Evolutionary conservation across 2,888 invertebrate species (phyloP).

Genomic region (Serrognathus titanus): DNA sequence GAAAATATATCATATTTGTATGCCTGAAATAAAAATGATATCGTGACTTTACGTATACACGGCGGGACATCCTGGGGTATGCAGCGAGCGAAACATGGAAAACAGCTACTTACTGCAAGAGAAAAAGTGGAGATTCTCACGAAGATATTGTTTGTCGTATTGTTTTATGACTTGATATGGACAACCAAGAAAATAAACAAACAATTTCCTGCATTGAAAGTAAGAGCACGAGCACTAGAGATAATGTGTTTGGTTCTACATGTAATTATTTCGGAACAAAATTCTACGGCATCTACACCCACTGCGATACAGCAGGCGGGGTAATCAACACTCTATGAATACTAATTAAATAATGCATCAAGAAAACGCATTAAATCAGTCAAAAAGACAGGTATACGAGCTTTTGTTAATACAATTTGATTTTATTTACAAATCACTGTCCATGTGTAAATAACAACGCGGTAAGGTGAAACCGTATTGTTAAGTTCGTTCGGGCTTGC

Average conservation of each 20-base stretch:
- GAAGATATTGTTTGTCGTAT: neutral
- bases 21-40: conserved; percentile 8
- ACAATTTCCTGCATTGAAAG: no score
- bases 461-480: conserved; percentile 12
- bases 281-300: conserved; percentile 5
- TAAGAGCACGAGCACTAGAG: no score
- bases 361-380: neutral
- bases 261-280: no score
- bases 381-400: conserved; percentile 20
- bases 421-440: conserved; percentile 16
- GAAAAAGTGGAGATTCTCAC: conserved; percentile 1
- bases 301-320: conserved; percentile 6
- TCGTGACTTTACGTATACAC: conserved; percentile 12
- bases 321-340: conserved; percentile 18
- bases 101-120: conserved; percentile 1
- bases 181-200: no score
- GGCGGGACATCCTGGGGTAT: conserved; percentile 6
- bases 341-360: conserved; percentile 14
- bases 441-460: conserved; percentile 4
- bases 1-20: neutral
- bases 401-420: conserved; percentile 30
- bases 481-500: conserved; percentile 6
- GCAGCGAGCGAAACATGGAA: conserved; percentile 3
- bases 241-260: no score
- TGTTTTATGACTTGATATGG: neutral